Conservation (phyloP, 2,888 invertebrate species). For the Abrostola tripartita region DNA sequence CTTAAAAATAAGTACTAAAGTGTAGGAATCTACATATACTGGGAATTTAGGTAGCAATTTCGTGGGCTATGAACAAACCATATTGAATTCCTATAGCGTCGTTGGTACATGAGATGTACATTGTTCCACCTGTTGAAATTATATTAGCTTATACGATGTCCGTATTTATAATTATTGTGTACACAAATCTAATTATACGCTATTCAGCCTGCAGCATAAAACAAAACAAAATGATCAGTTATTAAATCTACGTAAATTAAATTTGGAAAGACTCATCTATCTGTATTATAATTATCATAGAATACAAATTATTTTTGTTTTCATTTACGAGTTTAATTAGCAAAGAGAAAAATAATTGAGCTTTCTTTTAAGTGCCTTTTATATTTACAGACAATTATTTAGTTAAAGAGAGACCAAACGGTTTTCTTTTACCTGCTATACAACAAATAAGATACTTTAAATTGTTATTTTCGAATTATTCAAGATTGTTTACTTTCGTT, state of each 20-base stretch:
- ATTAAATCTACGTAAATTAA: too few relatives aligned
- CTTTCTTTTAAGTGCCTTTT: not conserved
- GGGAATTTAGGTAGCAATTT: conserved; percentile 39
- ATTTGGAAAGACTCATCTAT: not conserved
- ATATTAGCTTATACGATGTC: conserved; percentile 47
- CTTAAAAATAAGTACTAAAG: conserved; percentile 17
- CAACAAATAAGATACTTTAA: not conserved
- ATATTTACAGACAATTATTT: too few relatives aligned
- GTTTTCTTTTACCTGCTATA: too few relatives aligned
- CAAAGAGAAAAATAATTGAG: not conserved
- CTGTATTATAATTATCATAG: not conserved
- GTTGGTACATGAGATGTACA: conserved; percentile 74
- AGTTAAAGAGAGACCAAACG: too few relatives aligned
- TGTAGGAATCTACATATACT: conserved; percentile 43
- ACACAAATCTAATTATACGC: too few relatives aligned
- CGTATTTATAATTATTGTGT: not conserved
- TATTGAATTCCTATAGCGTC: conserved; percentile 73
- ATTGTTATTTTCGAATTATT: conserved; percentile 36
- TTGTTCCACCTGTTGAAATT: conserved; percentile 79
- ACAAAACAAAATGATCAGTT: too few relatives aligned
- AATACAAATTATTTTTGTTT: too few relatives aligned
- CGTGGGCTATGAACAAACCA: conserved; percentile 74
- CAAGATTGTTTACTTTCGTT: conserved; percentile 6
- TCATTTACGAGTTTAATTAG: not conserved
- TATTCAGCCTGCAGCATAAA: too few relatives aligned